A percentile compares a stretch with the other conserved stretches of the same genome.
phyloP scores from a whole-genome alignment of 1,140 invertebrate species.

The Drosophila cardini region DNA sequence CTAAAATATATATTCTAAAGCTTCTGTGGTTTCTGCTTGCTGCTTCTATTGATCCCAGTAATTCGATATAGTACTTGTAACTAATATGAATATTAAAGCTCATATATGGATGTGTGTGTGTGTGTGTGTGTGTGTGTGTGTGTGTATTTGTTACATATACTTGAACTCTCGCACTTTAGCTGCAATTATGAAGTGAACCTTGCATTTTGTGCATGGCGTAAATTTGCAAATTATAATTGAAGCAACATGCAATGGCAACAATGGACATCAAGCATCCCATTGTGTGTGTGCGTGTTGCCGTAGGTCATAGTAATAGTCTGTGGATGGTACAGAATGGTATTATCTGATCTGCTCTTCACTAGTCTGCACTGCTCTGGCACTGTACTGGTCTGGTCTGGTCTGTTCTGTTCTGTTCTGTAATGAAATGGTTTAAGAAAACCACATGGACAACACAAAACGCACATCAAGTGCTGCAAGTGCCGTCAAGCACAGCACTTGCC shows the following conservation, averaged over 20 bases:
- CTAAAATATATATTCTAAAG: not conserved
- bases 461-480: conserved; percentile 55
- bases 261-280: conserved; percentile 19
- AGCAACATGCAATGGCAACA: conserved; percentile 23
- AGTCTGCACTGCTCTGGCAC: not conserved
- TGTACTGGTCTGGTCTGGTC: not conserved
- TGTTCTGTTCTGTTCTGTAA: not conserved
- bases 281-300: conserved; percentile 17
- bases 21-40: conserved; percentile 27
- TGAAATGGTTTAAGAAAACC: conserved; percentile 5
- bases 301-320: conserved; percentile 10
- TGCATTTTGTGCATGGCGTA: conserved; percentile 32
- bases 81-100: conserved; percentile 15
- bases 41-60: conserved; percentile 41
- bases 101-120: no score
- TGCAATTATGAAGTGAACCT: conserved; percentile 25
- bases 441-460: conserved; percentile 13
- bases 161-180: conserved; percentile 8
- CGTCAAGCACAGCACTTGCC: conserved; percentile 74
- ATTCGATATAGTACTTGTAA: conserved; percentile 41
- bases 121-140: no score
- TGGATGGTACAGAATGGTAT: not conserved
- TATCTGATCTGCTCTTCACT: not conserved
- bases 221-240: conserved; percentile 66
- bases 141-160: no score